These are phyloP conservation scores for Muscicapa adusta DNA, from an alignment of 2,113 vertebrate genomes.

Conservation along the genomic window DNA sequence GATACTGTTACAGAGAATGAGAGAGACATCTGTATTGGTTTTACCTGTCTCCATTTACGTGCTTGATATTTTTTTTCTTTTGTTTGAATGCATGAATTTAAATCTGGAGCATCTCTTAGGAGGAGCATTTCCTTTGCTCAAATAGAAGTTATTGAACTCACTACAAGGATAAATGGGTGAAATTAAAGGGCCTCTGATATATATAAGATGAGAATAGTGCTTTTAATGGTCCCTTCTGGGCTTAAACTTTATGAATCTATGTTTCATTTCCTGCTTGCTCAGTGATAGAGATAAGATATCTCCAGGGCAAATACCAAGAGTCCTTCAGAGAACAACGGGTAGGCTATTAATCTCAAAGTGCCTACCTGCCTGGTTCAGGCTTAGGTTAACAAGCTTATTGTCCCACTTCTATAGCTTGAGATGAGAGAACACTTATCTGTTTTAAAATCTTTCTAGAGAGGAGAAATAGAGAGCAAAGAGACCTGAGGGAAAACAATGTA, in stretches of 20 bases:
- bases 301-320: conserved; percentile 30
- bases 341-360: conserved; percentile 50
- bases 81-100: not conserved
- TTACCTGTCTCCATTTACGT: not conserved
- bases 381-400: conserved; percentile 60
- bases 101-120: conserved; percentile 2
- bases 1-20: not conserved
- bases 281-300: conserved; percentile 52
- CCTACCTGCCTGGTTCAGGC: conserved; percentile 44
- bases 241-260: conserved; percentile 65
- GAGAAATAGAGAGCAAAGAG: not conserved
- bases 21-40: not conserved
- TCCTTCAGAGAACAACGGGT: conserved; percentile 36
- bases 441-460: not conserved
- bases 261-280: conserved; percentile 62
- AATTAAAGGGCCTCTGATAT: conserved; percentile 56
- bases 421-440: conserved; percentile 8
- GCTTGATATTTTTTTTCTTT: not conserved
- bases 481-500: not conserved
- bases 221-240: conserved; percentile 56
- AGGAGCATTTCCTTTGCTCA: conserved; percentile 23
- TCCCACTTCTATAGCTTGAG: not conserved
- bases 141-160: conserved; percentile 39
- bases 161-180: conserved; percentile 41
- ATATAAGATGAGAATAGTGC: conserved; percentile 7